Percentiles rank a stretch among this genome's conserved stretches.
These are phyloP conservation scores for Zeuzera pyrina DNA, from an alignment of 2,888 invertebrate species.

Conservation along the genomic window DNA sequence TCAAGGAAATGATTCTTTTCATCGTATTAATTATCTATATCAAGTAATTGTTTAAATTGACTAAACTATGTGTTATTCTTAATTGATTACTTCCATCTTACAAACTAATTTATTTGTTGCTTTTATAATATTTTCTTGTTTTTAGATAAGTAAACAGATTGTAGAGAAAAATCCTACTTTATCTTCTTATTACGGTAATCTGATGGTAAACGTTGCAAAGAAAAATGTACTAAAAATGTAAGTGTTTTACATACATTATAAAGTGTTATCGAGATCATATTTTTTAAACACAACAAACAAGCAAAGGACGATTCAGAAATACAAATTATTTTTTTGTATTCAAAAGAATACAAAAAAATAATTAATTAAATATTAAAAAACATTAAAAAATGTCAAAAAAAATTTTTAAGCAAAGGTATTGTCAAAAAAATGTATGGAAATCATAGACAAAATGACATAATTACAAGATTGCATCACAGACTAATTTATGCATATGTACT, in stretches of 20 bases:
- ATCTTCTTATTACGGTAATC: conserved; percentile 71
- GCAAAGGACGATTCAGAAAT: neutral
- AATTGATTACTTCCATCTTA: conserved; percentile 4
- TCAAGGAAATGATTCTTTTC: conserved; percentile 77
- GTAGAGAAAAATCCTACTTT: conserved; percentile 44
- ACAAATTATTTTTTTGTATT: conserved; percentile 1
- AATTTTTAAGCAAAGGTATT: too few species aligned
- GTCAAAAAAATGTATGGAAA: too few species aligned
- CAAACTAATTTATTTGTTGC: neutral
- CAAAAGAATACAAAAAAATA: conserved; percentile 1
- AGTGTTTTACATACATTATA: too few species aligned
- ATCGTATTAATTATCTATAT: conserved; percentile 79
- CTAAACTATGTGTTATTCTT: too few species aligned
- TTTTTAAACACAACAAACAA: too few species aligned
- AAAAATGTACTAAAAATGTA: conserved; percentile 75
- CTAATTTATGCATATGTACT: too few species aligned
- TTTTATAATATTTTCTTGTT: conserved; percentile 16
- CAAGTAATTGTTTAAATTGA: conserved; percentile 71
- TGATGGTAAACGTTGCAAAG: conserved; percentile 69
- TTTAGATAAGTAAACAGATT: conserved; percentile 66
- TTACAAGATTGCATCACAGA: too few species aligned
- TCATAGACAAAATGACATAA: too few species aligned
- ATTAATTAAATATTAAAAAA: too few species aligned
- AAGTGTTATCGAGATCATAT: too few species aligned
- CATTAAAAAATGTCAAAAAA: too few species aligned